Conservation (phyloP, 2,797 vertebrate genomes). For the Tokudaia muenninki region DNA sequence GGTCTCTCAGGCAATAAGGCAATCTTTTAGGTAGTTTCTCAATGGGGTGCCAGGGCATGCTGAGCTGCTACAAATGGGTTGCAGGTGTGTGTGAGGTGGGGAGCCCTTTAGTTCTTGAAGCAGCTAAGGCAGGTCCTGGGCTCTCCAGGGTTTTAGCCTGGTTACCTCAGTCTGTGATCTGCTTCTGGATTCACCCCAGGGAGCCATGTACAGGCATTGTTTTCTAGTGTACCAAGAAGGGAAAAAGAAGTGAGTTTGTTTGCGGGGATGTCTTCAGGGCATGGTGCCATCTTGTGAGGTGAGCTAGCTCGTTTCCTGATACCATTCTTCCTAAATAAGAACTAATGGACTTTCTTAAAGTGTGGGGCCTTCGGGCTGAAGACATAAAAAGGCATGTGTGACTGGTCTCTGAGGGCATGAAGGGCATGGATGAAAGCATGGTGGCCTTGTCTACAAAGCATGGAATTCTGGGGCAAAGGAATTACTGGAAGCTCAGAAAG, state of each 20-base stretch:
- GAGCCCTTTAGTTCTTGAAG: conserved; percentile 34
- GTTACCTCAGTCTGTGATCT: conserved; percentile 62
- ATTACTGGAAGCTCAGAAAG: neutral
- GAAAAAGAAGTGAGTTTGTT: neutral
- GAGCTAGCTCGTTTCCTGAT: neutral
- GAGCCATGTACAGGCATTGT: neutral
- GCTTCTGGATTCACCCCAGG: neutral
- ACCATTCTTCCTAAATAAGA: neutral
- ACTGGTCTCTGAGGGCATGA: neutral
- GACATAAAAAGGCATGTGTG: neutral
- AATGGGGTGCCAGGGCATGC: conserved; percentile 38
- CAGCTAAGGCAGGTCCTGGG: conserved; percentile 16
- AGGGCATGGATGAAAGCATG: rapidly evolving
- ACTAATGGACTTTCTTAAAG: neutral
- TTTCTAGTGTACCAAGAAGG: neutral
- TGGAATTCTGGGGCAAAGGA: neutral
- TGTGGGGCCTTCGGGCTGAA: neutral
- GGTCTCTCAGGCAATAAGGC: conserved; percentile 63
- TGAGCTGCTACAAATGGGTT: conserved; percentile 67
- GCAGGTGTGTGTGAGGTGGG: conserved; percentile 60
- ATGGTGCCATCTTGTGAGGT: neutral
- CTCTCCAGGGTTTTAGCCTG: conserved; percentile 32
- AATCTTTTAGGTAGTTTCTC: conserved; percentile 68
- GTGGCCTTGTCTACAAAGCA: neutral
- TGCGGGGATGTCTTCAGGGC: neutral